phyloP scores from a whole-genome alignment of 2,888 invertebrate genomes.

The Silvanus unidentatus region DNA sequence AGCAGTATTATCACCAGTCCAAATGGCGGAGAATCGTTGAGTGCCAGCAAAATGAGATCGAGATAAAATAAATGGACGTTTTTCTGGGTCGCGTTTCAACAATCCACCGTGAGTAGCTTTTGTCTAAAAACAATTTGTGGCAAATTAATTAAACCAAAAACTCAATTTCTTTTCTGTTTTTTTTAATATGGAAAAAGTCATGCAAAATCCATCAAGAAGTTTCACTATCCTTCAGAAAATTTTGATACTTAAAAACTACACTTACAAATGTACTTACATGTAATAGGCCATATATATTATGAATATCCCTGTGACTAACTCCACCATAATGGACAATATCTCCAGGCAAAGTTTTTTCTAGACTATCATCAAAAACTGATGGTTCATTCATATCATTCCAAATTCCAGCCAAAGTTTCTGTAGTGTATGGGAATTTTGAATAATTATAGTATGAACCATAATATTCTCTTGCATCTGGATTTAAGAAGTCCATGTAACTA shows the following conservation, averaged over 20 bases:
- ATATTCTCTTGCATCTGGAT: constrained; percentile 22
- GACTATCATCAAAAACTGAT: constrained; percentile 73
- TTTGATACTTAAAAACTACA: too few relatives aligned
- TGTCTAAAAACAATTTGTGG: constrained; percentile 46
- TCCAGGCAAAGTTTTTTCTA: constrained; percentile 81
- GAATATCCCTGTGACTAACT: constrained; percentile 83
- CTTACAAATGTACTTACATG: constrained; percentile 41
- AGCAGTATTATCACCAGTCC: constrained; percentile 96
- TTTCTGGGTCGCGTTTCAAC: constrained; percentile 49
- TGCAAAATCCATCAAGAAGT: too few relatives aligned
- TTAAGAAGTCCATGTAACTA: constrained; percentile 22
- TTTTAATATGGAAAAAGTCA: too few relatives aligned
- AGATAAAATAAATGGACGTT: constrained; percentile 84
- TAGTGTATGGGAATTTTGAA: constrained; percentile 57
- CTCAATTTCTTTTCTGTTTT: too few relatives aligned
- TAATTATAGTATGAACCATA: constrained; percentile 46
- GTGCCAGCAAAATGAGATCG: constrained; percentile 87
- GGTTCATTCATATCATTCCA: constrained; percentile 99
- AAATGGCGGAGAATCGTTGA: constrained; percentile 84
- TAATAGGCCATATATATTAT: constrained; percentile 82
- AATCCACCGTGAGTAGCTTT: constrained; percentile 59
- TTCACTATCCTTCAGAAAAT: too few relatives aligned
- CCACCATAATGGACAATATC: constrained; percentile 56
- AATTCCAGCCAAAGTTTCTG: constrained; percentile 70
- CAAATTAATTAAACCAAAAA: too few relatives aligned